Base-by-base conservation (phyloP, 2,888 invertebrate genomes). In the Gari tellinella region DNA sequence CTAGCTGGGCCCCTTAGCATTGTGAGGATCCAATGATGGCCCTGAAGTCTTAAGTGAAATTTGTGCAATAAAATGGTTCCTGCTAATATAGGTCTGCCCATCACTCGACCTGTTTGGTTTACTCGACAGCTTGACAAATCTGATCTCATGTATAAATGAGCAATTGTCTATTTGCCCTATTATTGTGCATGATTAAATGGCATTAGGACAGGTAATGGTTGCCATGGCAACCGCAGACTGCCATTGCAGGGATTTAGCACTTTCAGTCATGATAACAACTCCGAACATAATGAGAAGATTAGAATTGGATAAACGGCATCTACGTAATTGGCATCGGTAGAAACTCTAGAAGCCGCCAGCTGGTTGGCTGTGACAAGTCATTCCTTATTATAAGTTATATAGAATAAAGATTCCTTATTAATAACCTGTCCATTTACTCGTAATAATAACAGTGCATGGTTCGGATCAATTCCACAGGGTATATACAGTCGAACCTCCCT, bases 201-300 rank as follows among this genome's bases (percentile, higher is more conserved):
- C 53, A 61, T 69, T 72, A 68, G 57, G 68, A 45, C 72, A 77
- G 72, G 72, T 77, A 72, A 62, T 77, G 67, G 77, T 81, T 68
- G 49, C 76, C 69, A 62, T 77, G 81, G 74, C 63, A 62, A 81
- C 72, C 12, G 49, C 66, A 68, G 60, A 72, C 70, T 66, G 63
- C 64, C 62, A 37, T 63, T 62, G 41, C 52, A 40, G 31, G 43
- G 66, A 61, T 62, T 72, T 65, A 61, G 57, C 66, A 62, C 66
- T 57, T 56, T 51, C 26, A n/a, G 17, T 26, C n/a, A 31, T 26
- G 51, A 19, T 26, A 31, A 23, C 51, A 31, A 31, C 51, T 51
- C 8, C 26, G 21, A 23, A 48, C 17, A 48, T 48, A 48, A 48
- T 48, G 48, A 23, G 48, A 21, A 48, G 48, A 48, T 48, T 48